phyloP scores from a whole-genome alignment of 2,797 vertebrate genomes.

The Choloepus didactylus region DNA sequence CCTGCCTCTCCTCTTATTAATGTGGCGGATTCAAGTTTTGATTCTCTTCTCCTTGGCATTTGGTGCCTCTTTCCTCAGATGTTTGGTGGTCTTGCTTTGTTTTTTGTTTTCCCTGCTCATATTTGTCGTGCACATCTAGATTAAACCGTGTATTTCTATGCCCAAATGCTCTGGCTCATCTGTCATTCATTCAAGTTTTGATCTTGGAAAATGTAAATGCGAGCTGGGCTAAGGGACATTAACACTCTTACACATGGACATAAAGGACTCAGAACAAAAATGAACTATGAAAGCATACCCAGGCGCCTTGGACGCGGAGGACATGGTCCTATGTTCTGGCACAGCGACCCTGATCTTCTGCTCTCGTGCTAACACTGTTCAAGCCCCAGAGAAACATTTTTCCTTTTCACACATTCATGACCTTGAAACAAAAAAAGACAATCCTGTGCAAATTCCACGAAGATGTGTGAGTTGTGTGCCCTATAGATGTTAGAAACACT shows the following conservation, averaged over 20 bases:
- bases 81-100: background rate
- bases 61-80: background rate
- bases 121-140: background rate
- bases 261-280: background rate
- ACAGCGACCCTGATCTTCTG: background rate
- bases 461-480: background rate
- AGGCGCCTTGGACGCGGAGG: background rate
- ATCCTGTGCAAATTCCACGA: background rate
- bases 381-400: background rate
- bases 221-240: background rate
- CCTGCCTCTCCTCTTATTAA: background rate
- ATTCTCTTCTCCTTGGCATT: background rate
- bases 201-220: background rate
- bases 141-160: background rate
- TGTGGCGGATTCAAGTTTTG: background rate
- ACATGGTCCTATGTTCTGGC: background rate
- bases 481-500: background rate
- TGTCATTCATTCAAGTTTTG: background rate
- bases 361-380: background rate
- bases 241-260: background rate
- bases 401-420: background rate
- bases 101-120: conserved; percentile 2
- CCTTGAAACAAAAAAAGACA: background rate
- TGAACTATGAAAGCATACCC: background rate
- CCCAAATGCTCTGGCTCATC: background rate